Base-by-base conservation (phyloP, 2,888 invertebrate genomes). In the Phytoseiulus persimilis region DNA sequence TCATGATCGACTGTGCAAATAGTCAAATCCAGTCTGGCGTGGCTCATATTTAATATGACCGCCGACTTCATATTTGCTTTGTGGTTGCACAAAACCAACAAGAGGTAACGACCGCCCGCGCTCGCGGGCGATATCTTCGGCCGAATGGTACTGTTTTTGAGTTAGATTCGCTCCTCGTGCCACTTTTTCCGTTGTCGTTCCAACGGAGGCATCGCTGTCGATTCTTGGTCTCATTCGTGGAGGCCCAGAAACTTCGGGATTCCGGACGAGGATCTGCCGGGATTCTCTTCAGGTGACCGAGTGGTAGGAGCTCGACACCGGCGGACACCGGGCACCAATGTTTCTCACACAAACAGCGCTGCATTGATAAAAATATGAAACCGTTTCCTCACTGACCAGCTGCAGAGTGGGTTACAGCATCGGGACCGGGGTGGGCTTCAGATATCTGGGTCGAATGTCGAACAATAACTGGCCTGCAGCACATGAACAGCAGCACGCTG, bases 331-430 rank as follows among this genome's bases (percentile, higher is more conserved):
- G 65, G 65, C 65, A 23, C 65, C 65, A 65, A 65, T 65, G 65
- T 65, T 65, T 65, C 65, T 65, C 65, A 65, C 65, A 65, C 65
- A 65, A 65, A 65, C 65, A 65, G 65, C 18, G 65, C 18, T 28
- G 65, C 65, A 65, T 65, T 65, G 65, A 65, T 65, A 65, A 65
- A 65, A 65, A 65, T 65, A 65, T 65, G 65, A 65, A 65, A 65
- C 65, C 65, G 65, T 65, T 65, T 65, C 65, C 65, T 65, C 65
- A 65, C 65, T 65, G 65, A 65, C 65, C 65, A 65, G 65, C 65
- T 65, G 65, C 65, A 23, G 65, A 65, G 65, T 65, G 65, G 65
- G 65, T 65, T 65, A 28, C 65, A 65, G 65, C 65, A 65, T 65
- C 65, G 5, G 2, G 65, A 18, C 65, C 65, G 65, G 65, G 65